phyloP scores from a whole-genome alignment of 2,797 vertebrate genomes.

The Chlorospingus semifuscus region DNA sequence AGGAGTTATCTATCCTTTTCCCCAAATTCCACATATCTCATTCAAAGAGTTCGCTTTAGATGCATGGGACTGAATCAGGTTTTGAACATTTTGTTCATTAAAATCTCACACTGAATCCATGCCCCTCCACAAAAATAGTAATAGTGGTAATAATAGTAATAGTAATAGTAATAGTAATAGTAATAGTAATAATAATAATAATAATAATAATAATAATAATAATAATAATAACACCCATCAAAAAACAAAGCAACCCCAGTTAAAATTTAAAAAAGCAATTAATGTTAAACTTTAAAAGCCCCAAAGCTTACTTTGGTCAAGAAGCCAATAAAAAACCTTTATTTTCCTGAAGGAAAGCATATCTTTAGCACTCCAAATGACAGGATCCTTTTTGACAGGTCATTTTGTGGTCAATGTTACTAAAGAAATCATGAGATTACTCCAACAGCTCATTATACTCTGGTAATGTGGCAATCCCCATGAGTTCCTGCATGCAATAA shows the following conservation, averaged over 20 bases:
- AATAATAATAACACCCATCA: accelerated
- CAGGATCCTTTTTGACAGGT: not conserved
- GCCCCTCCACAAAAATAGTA: not conserved
- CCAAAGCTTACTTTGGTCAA: not conserved
- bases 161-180: too few species aligned
- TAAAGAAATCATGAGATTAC: not conserved
- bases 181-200: not conserved
- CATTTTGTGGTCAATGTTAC: not conserved
- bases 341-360: not conserved
- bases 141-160: too few species aligned
- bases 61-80: not conserved
- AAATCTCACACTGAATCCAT: not conserved
- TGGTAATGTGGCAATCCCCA: accelerated
- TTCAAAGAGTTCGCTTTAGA: not conserved
- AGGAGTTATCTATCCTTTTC: not conserved
- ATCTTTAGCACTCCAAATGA: not conserved
- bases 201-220: accelerated
- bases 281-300: not conserved
- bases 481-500: not conserved
- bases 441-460: not conserved
- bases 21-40: not conserved
- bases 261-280: not conserved
- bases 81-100: not conserved
- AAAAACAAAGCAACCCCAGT: not conserved
- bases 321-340: not conserved